Evolutionary conservation across 2,888 invertebrate genomes (phyloP).

Genomic region (Eupithecia exiguata): DNA sequence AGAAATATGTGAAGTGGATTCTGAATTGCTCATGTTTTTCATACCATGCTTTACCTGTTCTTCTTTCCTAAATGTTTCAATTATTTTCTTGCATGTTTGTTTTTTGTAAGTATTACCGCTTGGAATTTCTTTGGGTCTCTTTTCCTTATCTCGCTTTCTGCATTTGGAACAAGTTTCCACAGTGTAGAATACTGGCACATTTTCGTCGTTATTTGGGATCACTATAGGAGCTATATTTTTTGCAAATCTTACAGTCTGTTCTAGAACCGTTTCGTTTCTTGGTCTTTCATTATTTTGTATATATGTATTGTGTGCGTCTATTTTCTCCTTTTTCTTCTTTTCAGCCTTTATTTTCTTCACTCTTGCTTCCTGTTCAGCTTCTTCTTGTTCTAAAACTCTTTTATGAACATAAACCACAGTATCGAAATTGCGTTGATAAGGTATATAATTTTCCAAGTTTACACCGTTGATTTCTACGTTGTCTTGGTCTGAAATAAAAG

Average conservation of each 20-base stretch:
- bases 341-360: slow-evolving; percentile 33
- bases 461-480: slow-evolving; percentile 56
- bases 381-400: slow-evolving; percentile 52
- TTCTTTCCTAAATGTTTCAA: slow-evolving; percentile 55
- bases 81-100: slow-evolving; percentile 52
- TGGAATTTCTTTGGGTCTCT: slow-evolving; percentile 33
- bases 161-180: slow-evolving; percentile 63
- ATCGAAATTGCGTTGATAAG: slow-evolving; percentile 62
- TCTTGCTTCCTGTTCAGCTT: slow-evolving; percentile 39
- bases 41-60: slow-evolving; percentile 42
- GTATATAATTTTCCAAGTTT: slow-evolving; percentile 66
- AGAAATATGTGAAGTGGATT: slow-evolving; percentile 61
- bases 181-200: slow-evolving; percentile 64
- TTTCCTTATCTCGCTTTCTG: slow-evolving; percentile 50
- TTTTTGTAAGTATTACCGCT: slow-evolving; percentile 32
- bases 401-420: slow-evolving; percentile 72
- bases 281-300: slow-evolving; percentile 44
- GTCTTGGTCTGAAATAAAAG: slow-evolving; percentile 26
- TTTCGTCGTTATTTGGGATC: slow-evolving; percentile 62
- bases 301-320: background rate
- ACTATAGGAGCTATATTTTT: slow-evolving; percentile 68
- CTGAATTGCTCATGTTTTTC: slow-evolving; percentile 55
- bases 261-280: slow-evolving; percentile 58
- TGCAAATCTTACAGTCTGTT: slow-evolving; percentile 70
- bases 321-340: slow-evolving; percentile 40